A percentile compares a stretch with the other conserved stretches of the same genome.
Conservation (phyloP, 2,797 vertebrate genomes). For the Anguilla obscura region DNA sequence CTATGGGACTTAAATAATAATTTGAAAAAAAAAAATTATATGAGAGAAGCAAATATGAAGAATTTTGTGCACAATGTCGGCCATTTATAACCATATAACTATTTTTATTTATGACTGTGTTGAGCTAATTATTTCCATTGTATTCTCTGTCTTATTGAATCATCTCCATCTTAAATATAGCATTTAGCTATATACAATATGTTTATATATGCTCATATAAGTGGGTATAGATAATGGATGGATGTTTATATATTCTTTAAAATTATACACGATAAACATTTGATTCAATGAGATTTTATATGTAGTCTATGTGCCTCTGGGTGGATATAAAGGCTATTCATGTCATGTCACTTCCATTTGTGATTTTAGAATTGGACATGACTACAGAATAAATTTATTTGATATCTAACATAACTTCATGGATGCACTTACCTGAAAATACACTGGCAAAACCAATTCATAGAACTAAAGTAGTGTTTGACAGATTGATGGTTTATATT, state of each 20-base stretch:
- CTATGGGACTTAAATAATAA: conserved; percentile 17
- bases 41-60: not conserved
- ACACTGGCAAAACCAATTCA: not conserved
- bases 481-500: not conserved
- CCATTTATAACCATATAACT: not conserved
- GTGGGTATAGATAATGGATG: too few species aligned
- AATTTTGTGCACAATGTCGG: not conserved
- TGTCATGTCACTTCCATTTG: not conserved
- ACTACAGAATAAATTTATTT: not conserved
- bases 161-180: not conserved
- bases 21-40: not conserved
- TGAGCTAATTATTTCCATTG: not conserved
- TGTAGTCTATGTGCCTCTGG: not conserved
- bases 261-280: not conserved
- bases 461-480: not conserved
- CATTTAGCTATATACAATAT: not conserved
- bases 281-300: not conserved
- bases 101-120: not conserved
- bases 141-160: not conserved
- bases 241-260: not conserved
- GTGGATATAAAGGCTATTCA: not conserved
- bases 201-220: not conserved
- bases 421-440: not conserved
- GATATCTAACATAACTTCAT: not conserved
- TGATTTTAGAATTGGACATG: not conserved